A percentile compares a stretch with the other conserved stretches of the same genome.
phyloP scores from a whole-genome alignment of 2,888 invertebrate genomes.

The Metopia argyrocephala region DNA sequence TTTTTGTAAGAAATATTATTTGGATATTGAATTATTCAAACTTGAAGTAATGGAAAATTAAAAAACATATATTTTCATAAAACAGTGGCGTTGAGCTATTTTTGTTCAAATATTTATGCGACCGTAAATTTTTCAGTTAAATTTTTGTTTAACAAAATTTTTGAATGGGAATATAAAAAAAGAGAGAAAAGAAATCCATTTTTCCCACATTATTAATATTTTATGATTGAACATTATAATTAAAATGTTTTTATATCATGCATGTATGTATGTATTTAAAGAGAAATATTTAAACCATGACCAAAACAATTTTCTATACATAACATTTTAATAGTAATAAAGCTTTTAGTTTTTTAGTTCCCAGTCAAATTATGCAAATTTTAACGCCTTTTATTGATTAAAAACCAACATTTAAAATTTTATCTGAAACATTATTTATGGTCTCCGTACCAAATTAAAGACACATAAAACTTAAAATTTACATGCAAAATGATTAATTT shows the following conservation, averaged over 20 bases:
- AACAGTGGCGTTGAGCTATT: no score
- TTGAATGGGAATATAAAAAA: background rate
- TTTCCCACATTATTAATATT: background rate
- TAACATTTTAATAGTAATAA: background rate
- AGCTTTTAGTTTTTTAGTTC: background rate
- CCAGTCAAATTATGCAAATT: background rate
- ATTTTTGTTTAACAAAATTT: background rate
- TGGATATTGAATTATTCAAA: no score
- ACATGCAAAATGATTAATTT: slow-evolving; percentile 22
- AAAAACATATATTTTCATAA: no score
- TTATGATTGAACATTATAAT: background rate
- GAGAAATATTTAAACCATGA: background rate
- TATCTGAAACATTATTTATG: background rate
- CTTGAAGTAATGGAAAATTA: no score
- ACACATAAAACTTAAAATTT: slow-evolving; percentile 21
- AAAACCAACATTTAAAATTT: background rate
- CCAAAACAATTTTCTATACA: background rate
- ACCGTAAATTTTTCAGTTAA: background rate
- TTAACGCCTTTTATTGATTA: background rate
- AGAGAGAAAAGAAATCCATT: background rate
- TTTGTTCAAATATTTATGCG: no score
- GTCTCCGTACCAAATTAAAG: slow-evolving; percentile 14
- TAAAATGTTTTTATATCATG: background rate
- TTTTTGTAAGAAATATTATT: no score
- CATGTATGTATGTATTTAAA: background rate